Conservation (phyloP, 2,888 invertebrate genomes). For the Hydrotaea diabolus region DNA sequence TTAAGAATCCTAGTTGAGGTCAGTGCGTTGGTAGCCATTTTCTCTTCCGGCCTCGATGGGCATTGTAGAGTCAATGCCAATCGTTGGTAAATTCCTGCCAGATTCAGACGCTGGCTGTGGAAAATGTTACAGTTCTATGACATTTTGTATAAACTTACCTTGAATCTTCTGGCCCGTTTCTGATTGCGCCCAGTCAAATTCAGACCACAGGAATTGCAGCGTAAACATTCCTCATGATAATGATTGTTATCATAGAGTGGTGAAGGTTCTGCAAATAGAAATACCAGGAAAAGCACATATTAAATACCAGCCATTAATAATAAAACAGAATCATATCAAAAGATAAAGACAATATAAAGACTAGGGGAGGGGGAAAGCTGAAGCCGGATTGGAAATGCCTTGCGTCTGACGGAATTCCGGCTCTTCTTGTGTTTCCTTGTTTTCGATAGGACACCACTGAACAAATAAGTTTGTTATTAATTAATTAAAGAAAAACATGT, state of each 20-base stretch:
- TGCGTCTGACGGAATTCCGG: too few relatives aligned
- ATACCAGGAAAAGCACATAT: background rate
- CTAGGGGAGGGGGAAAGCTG: background rate
- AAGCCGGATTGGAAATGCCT: too few relatives aligned
- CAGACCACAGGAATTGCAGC: conserved; percentile 96
- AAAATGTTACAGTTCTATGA: too few relatives aligned
- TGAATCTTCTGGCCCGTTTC: conserved; percentile 86
- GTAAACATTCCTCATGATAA: conserved; percentile 98
- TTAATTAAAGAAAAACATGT: conserved; percentile 13
- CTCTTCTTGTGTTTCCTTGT: too few relatives aligned
- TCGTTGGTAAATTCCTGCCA: too few relatives aligned
- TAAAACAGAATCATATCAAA: background rate
- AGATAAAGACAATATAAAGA: background rate
- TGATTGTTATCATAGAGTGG: conserved; percentile 96
- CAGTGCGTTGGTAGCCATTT: too few relatives aligned
- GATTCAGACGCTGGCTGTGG: too few relatives aligned
- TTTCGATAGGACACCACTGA: too few relatives aligned
- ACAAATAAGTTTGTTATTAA: conserved; percentile 16
- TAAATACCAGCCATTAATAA: background rate
- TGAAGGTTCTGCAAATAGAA: conserved; percentile 88
- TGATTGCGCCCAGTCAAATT: conserved; percentile 95
- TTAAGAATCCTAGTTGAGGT: too few relatives aligned
- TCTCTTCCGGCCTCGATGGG: too few relatives aligned
- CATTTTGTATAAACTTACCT: conserved; percentile 76
- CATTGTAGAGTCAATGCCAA: too few relatives aligned